A percentile compares a stretch with the other conserved stretches of the same genome.
phyloP scores from a whole-genome alignment of 2,797 vertebrate species.

The Octomys mimax region DNA sequence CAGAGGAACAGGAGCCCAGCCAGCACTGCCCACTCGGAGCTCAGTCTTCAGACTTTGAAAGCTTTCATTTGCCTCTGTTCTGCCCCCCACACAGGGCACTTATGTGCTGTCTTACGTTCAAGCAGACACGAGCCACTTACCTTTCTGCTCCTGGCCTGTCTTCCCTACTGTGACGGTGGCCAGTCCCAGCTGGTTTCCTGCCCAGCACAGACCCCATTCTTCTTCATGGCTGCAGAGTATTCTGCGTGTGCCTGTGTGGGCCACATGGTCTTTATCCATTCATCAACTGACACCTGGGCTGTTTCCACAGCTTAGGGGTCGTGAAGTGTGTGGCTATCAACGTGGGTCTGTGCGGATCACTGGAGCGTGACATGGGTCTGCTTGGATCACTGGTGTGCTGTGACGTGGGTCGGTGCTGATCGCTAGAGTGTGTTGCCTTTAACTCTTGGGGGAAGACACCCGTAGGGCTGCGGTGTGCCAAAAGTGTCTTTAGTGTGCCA shows the following conservation, averaged over 20 bases:
- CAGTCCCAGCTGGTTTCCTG: neutral
- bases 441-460: neutral
- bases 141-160: neutral
- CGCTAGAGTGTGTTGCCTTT: neutral
- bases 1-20: neutral
- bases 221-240: neutral
- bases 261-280: neutral
- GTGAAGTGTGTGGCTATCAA: fast-evolving
- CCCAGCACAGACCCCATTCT: neutral
- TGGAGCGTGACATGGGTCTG: neutral
- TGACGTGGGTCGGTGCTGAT: too few relatives aligned
- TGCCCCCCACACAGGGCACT: neutral
- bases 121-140: neutral
- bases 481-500: neutral
- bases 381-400: too few relatives aligned
- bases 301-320: neutral
- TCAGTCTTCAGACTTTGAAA: neutral
- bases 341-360: neutral
- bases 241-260: neutral
- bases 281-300: neutral
- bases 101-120: neutral
- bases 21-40: neutral
- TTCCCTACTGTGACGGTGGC: neutral
- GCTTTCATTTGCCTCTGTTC: neutral
- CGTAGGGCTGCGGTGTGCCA: neutral